phyloP scores from a whole-genome alignment of 92 coral and sea anemone species.

The Porites divaricata region DNA sequence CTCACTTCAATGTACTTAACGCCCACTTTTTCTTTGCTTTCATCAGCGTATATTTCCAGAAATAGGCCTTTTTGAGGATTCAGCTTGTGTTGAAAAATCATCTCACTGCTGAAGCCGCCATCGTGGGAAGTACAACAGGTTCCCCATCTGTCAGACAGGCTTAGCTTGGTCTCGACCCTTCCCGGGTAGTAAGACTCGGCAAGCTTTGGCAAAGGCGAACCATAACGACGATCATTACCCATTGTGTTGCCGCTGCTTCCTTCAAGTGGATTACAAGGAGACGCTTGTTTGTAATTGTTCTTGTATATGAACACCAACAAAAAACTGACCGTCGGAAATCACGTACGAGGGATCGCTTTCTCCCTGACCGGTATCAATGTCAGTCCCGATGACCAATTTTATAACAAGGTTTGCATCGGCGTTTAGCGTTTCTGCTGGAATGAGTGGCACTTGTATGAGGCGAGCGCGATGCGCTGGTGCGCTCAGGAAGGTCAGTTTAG shows the following conservation, averaged over 20 bases:
- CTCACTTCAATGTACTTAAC: slow-evolving; percentile 20
- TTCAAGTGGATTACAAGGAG: no score
- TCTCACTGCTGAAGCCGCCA: slow-evolving; percentile 23
- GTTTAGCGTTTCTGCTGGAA: not conserved
- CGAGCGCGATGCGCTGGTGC: not conserved
- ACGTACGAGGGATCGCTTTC: slow-evolving; percentile 9
- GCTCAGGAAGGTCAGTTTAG: not conserved
- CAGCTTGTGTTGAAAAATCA: slow-evolving; percentile 3
- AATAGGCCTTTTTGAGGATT: slow-evolving; percentile 12
- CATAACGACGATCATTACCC: not conserved
- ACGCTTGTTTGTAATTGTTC: not conserved
- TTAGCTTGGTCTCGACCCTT: slow-evolving; percentile 4
- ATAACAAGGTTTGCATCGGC: not conserved
- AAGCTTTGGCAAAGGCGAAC: slow-evolving; percentile 5
- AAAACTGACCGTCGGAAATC: slow-evolving; percentile 1
- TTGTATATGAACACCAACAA: not conserved
- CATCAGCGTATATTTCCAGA: not conserved
- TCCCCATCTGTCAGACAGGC: slow-evolving; percentile 27
- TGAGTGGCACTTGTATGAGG: not conserved
- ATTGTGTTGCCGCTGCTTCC: not conserved
- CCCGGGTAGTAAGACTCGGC: slow-evolving; percentile 22
- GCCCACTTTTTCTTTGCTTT: not conserved
- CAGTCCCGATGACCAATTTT: slow-evolving; percentile 10
- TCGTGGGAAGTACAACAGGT: slow-evolving; percentile 1
- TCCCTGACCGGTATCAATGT: not conserved